Evolutionary conservation across 2,888 invertebrate species (phyloP).

Genomic region (Arrhopalites spinosus): DNA sequence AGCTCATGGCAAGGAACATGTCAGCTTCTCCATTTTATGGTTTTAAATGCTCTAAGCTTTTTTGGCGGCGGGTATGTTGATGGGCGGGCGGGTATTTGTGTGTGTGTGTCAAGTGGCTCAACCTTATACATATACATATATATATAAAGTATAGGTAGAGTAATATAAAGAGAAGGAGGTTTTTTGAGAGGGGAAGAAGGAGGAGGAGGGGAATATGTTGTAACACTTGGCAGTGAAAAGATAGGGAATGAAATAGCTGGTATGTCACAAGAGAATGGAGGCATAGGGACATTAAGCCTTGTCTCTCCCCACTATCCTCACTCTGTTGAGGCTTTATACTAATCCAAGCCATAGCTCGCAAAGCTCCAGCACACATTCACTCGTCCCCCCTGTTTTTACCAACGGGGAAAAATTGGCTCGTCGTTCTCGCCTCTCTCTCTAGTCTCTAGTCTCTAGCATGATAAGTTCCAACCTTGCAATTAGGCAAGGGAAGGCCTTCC

Average conservation of each 20-base stretch:
- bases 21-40: too few species aligned
- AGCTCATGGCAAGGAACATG: too few species aligned
- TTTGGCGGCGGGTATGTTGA: neutral
- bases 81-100: neutral
- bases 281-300: neutral
- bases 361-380: conserved; percentile 28
- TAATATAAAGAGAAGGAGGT: too few species aligned
- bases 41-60: neutral
- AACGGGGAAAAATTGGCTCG: conserved; percentile 44
- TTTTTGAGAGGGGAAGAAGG: too few species aligned
- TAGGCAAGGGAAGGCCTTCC: conserved; percentile 49
- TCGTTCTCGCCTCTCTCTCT: neutral
- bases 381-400: neutral
- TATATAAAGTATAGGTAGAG: too few species aligned
- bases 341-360: conserved; percentile 52
- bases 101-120: neutral
- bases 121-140: too few species aligned
- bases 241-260: too few species aligned
- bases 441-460: conserved; percentile 35
- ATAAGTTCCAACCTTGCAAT: conserved; percentile 55
- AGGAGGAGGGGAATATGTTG: too few species aligned
- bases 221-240: too few species aligned
- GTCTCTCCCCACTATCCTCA: neutral
- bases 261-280: neutral
- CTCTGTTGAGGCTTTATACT: conserved; percentile 23